Evolutionary conservation across 2,888 invertebrate species (phyloP).

Genomic region (Entomobrya proxima): DNA sequence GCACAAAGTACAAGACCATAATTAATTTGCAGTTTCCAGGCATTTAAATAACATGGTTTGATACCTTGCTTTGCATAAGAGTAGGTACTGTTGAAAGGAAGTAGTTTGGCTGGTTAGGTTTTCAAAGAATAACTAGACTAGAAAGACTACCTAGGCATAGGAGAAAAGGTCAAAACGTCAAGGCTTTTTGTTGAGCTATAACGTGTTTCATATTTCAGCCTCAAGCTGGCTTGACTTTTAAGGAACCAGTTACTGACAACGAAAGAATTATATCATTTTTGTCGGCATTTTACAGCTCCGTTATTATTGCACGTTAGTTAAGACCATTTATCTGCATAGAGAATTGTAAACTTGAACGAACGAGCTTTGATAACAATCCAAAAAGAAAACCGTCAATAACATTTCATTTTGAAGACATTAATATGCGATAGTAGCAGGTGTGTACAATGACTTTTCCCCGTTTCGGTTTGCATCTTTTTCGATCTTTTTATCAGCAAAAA

Average conservation of each 20-base stretch:
- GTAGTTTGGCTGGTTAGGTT: not conserved
- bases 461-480: not conserved
- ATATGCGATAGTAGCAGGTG: not conserved
- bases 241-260: too few species aligned
- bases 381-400: not conserved
- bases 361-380: not conserved
- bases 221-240: too few species aligned
- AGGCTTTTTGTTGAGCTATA: conserved; percentile 16
- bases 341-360: not conserved
- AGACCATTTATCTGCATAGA: not conserved
- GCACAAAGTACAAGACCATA: not conserved
- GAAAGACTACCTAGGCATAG: too few species aligned
- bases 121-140: too few species aligned
- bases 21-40: conserved; percentile 19
- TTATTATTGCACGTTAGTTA: not conserved
- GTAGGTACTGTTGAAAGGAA: too few species aligned
- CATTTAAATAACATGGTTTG: not conserved
- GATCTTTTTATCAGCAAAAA: too few species aligned
- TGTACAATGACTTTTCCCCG: not conserved
- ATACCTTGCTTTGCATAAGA: not conserved
- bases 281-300: not conserved
- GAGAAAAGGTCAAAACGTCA: conserved; percentile 38
- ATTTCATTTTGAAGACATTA: not conserved
- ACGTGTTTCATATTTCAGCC: too few species aligned
- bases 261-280: too few species aligned